Evolutionary conservation across 1,140 invertebrate species (phyloP).

Genomic region (Hypsibius dujardini): DNA sequence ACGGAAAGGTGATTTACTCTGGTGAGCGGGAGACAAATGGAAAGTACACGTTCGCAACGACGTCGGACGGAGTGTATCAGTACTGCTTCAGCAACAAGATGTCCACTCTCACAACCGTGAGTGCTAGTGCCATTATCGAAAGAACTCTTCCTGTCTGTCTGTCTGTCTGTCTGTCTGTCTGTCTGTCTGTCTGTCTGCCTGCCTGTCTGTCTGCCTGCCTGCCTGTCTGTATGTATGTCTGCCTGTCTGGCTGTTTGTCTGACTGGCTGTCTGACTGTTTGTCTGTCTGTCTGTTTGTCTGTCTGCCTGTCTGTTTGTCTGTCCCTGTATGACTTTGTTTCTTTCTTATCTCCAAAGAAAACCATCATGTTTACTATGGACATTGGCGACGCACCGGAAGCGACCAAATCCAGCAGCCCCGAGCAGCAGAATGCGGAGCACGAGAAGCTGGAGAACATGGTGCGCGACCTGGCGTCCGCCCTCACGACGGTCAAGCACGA

Average conservation of each 20-base stretch:
- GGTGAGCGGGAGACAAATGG: slow-evolving; percentile 86
- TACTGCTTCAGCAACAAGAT: slow-evolving; percentile 99
- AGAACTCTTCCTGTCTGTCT: no score
- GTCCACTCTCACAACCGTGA: slow-evolving; percentile 96
- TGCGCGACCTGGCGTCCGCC: slow-evolving; percentile 70
- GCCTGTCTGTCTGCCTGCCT: no score
- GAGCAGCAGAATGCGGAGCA: slow-evolving; percentile 35
- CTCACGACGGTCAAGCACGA: slow-evolving; percentile 89
- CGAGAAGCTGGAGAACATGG: slow-evolving; percentile 90
- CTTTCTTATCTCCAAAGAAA: slow-evolving; percentile 39
- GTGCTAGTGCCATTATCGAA: slow-evolving; percentile 93
- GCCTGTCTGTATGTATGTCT: no score
- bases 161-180: no score
- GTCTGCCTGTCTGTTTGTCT: no score
- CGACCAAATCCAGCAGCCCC: slow-evolving; percentile 27
- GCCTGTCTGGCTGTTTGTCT: no score
- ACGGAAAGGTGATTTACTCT: slow-evolving; percentile 69
- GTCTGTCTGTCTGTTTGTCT: no score
- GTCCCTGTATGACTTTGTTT: no score
- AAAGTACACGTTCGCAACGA: slow-evolving; percentile 93
- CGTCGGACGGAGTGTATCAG: slow-evolving; percentile 72
- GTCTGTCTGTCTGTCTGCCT: no score
- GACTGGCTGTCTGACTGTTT: no score
- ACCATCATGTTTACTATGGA: slow-evolving; percentile 95
- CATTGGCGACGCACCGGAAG: slow-evolving; percentile 57